Base-by-base conservation (phyloP, 2,888 invertebrate species). In the Aspidiotus destructor region DNA sequence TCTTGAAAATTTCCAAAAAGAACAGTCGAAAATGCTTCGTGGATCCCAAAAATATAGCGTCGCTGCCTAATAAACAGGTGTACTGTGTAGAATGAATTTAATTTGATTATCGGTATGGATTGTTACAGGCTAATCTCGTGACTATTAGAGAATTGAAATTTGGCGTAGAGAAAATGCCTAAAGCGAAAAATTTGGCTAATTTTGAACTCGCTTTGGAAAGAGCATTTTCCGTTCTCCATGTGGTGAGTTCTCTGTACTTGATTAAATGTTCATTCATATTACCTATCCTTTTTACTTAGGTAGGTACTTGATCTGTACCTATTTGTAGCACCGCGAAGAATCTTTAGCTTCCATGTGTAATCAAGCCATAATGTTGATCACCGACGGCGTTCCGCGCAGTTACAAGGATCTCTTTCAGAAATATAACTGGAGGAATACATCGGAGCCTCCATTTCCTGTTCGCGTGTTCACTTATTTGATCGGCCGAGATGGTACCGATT, bases 321-420 rank as follows among this genome's bases (percentile, higher is more conserved):
- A 7, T 44, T 61, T 73, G 73, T 72, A 80, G 75, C 83, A 83
- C 71, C 80, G 84, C 62, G 75, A 79, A 17, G 77, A 76, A 71
- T 80, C 79, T 73, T 74, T 75, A 52, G 81, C 80, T 15, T 76
- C 78, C 7, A 68, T 71, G 69, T 98, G 98, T 76, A 98, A 97
- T 79, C 95, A 95, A 78, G 86, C 93, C 40, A 94, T 99, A 71
- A 96, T 98, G 95, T 80, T 98, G 69, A 86, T 98, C 71, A 97
- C 98, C 0, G 98, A 98, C 78, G 95, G 96, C 55, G 89, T 96
- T 2, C 87, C 94, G 0, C 88, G 89, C 62, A 92, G 91, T 76
- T 83, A 90, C 72, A 89, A 91, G 13, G 88, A 93, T 73, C 84
- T 93, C 6, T 93, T 96, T 75, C 82, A 87, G 71, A 80, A 83